Evolutionary conservation across 37 sponge, comb jelly and placozoan genomes (phyloP), one percentile per base, ranked within the genome.

Genomic region (Ianthella basta): DNA sequence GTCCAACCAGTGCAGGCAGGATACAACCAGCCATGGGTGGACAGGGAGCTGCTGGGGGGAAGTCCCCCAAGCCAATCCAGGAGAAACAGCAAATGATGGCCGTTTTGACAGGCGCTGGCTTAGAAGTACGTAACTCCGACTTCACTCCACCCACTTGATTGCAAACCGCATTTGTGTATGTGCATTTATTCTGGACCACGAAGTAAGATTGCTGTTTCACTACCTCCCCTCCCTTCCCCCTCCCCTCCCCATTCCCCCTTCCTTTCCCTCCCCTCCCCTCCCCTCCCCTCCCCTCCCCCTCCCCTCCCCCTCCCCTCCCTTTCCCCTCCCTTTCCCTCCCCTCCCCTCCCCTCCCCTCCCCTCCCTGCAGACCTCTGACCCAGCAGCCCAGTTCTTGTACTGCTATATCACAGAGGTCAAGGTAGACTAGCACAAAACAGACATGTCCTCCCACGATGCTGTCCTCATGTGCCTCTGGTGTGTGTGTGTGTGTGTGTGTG

Each of bases 341-440:
- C 18, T 20, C 59, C 18, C 59, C 59, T 20, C 18, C 59, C 18
- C 59, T 57, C 18, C 59, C 18, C 18, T 15, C 18, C 59, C 59
- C 18, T 20, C 59, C 59, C 18, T 18, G 18, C 65, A 91, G 92
- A 81, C 82, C 65, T 85, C 88, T 59, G 85, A 84, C 65, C 75
- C 80, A 16, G 29, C 84, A 33, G 82, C 89, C 33, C 72, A 82
- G 34, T 92, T 66, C 60, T 54, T 88, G 10, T 86, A 72, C 53
- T 44, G 60, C 44, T 92, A 79, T 70, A 56, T 92, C 18, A 70
- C 19, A 30, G 89, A 92, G 57, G 86, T 92, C 35, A 92, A 92
- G 92, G 92, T 92, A 15, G 25, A 10, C 60, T 1, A 0, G 19
- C 34, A 33, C 5, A 61, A 4, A n/a, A 57, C 59, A 57, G 15